phyloP scores from a whole-genome alignment of 2,888 invertebrate species.

The Anodontia alba region DNA sequence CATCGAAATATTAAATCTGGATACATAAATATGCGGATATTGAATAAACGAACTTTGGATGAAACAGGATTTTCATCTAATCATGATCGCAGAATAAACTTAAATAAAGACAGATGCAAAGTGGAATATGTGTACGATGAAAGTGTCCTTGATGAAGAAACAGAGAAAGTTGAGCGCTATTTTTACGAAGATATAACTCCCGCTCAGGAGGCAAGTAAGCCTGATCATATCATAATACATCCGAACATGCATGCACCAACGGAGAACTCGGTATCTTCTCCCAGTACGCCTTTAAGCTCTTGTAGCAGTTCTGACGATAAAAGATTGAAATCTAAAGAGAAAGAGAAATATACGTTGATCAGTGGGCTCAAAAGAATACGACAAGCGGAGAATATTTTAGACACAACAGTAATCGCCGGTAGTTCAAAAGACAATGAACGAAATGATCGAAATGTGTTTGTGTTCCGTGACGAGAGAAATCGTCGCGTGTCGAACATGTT shows the following conservation, averaged over 20 bases:
- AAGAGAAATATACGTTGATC: conserved; percentile 67
- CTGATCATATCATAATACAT: conserved; percentile 42
- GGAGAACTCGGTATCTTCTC: conserved; percentile 56
- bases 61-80: background rate
- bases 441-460: conserved; percentile 52
- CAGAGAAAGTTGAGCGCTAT: conserved; percentile 80
- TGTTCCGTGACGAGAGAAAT: conserved; percentile 69
- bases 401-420: conserved; percentile 68
- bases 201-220: conserved; percentile 17
- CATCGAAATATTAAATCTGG: conserved; percentile 19
- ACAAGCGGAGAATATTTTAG: conserved; percentile 69
- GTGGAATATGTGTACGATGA: conserved; percentile 83
- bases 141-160: conserved; percentile 79
- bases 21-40: conserved; percentile 25
- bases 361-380: conserved; percentile 69
- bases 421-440: conserved; percentile 41
- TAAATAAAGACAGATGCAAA: conserved; percentile 46
- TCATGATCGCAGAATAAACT: background rate
- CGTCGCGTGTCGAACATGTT: conserved; percentile 64
- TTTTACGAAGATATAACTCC: conserved; percentile 74
- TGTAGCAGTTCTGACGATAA: conserved; percentile 62
- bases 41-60: background rate
- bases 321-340: conserved; percentile 46
- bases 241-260: conserved; percentile 30
- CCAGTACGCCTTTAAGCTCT: conserved; percentile 60